Evolutionary conservation across 2,888 invertebrate genomes (phyloP).

Genomic region (Matsumyia berberina): DNA sequence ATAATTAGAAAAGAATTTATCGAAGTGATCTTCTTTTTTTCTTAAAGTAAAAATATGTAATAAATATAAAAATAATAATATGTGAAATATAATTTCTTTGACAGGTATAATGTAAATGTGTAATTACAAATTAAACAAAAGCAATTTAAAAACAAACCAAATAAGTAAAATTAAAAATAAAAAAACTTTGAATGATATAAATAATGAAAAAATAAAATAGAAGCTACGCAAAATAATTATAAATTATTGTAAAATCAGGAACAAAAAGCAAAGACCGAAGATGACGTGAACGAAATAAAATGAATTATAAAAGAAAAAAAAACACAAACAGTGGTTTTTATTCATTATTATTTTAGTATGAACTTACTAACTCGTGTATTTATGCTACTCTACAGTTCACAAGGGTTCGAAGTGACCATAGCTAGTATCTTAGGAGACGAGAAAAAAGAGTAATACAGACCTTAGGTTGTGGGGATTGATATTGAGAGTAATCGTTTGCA

Average conservation of each 20-base stretch:
- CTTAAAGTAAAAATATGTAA: slow-evolving; percentile 2
- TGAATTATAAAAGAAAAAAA: slow-evolving; percentile 78
- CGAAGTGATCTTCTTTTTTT: slow-evolving; percentile 47
- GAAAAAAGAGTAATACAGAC: too few species aligned
- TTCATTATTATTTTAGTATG: neutral
- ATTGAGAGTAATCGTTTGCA: too few species aligned
- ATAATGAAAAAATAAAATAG: slow-evolving; percentile 26
- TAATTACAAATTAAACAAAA: slow-evolving; percentile 43
- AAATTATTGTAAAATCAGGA: slow-evolving; percentile 72
- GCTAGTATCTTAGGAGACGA: too few species aligned
- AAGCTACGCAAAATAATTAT: slow-evolving; percentile 22
- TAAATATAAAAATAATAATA: slow-evolving; percentile 21
- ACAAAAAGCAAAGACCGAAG: slow-evolving; percentile 71
- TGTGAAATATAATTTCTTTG: slow-evolving; percentile 45
- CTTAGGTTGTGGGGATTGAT: too few species aligned
- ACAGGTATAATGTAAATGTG: slow-evolving; percentile 63
- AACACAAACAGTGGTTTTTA: slow-evolving; percentile 7
- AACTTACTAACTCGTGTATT: too few species aligned
- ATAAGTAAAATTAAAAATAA: too few species aligned
- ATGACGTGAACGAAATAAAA: slow-evolving; percentile 81
- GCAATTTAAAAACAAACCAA: slow-evolving; percentile 13
- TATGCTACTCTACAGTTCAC: too few species aligned
- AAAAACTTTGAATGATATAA: slow-evolving; percentile 32
- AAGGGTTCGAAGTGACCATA: too few species aligned
- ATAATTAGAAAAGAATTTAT: slow-evolving; percentile 56